These are phyloP conservation scores for Petrocephalus sullivani DNA, from an alignment of 2,797 vertebrate species.

Conservation along the genomic window DNA sequence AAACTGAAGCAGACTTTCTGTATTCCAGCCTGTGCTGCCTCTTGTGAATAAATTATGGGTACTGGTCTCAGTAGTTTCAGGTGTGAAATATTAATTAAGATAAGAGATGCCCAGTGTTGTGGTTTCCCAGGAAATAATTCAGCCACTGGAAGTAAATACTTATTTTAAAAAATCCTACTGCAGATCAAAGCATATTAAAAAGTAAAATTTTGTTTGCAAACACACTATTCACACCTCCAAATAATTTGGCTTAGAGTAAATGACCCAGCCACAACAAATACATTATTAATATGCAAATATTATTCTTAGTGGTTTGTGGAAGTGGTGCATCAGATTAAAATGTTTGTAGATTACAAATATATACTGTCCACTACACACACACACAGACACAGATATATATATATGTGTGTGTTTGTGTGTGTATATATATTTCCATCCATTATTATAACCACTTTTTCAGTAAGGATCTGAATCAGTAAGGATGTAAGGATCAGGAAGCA, in stretches of 20 bases:
- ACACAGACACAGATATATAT: too few species aligned
- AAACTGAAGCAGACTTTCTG: not conserved
- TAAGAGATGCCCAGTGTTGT: not conserved
- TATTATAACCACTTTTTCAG: not conserved
- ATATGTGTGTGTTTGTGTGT: not conserved
- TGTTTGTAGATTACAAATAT: not conserved
- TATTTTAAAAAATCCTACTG: not conserved
- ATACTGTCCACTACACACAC: too few species aligned
- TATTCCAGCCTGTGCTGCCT: not conserved
- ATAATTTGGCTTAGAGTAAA: not conserved
- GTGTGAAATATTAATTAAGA: constrained; percentile 9
- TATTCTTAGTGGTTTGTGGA: not conserved
- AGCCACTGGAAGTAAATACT: not conserved
- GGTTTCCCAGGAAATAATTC: not conserved
- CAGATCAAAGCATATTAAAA: not conserved
- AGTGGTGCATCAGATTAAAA: not conserved
- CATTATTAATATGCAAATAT: not conserved
- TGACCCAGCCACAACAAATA: not conserved
- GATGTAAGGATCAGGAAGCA: too few species aligned
- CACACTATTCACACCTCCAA: not conserved
- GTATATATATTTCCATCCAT: not conserved
- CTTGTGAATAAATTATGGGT: not conserved
- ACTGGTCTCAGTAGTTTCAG: not conserved
- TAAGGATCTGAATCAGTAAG: not conserved
- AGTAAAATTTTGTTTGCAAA: not conserved